Evolutionary conservation across 2,888 invertebrate species (phyloP).

Genomic region (Pomacea canaliculata): DNA sequence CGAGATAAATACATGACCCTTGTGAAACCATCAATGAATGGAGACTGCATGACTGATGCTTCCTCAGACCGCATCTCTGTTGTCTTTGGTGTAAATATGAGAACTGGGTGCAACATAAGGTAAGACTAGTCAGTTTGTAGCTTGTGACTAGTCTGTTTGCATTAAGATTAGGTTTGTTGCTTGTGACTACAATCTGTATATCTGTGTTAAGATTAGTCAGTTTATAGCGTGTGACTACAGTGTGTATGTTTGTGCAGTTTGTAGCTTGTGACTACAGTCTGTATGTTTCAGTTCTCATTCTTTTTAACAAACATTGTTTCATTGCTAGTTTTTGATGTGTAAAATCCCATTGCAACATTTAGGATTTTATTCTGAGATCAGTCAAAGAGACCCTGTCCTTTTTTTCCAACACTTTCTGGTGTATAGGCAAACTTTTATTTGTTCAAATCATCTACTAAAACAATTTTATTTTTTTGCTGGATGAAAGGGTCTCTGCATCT

Average conservation of each 20-base stretch:
- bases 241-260: too few species aligned
- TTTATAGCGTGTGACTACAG: too few species aligned
- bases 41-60: constrained; percentile 47
- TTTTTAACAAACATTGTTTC: too few species aligned
- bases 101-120: constrained; percentile 66
- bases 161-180: constrained; percentile 32
- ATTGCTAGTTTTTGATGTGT: too few species aligned
- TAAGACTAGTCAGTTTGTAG: constrained; percentile 33
- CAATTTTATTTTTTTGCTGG: not conserved
- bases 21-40: constrained; percentile 47
- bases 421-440: too few species aligned
- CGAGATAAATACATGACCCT: constrained; percentile 56
- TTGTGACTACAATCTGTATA: not conserved
- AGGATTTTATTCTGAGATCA: too few species aligned
- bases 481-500: constrained; percentile 49
- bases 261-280: too few species aligned
- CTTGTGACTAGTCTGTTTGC: not conserved
- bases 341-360: too few species aligned
- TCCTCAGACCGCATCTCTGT: constrained; percentile 51
- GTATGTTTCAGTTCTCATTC: too few species aligned
- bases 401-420: too few species aligned
- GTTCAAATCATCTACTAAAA: too few species aligned
- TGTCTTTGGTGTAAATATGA: constrained; percentile 64
- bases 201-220: not conserved
- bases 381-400: too few species aligned